A percentile compares a stretch with the other conserved stretches of the same genome.
These are phyloP conservation scores for Agrotis segetum DNA, from an alignment of 2,888 invertebrate genomes.

Conservation along the genomic window DNA sequence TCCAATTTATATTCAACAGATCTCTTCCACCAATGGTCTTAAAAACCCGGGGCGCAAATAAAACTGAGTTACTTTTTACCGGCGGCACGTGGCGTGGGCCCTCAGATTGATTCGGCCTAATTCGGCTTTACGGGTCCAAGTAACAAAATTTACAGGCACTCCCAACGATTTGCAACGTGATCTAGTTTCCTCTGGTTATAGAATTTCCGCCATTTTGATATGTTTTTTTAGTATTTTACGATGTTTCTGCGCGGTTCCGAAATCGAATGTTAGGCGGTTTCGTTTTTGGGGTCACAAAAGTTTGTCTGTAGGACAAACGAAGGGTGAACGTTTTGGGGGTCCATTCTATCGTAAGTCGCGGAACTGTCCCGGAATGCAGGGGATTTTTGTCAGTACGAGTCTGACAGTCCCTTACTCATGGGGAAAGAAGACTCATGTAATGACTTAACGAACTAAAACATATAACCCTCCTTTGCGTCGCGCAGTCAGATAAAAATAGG, in stretches of 20 bases:
- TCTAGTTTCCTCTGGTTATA: constrained; percentile 55
- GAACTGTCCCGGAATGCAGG: no score
- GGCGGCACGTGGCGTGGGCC: constrained; percentile 61
- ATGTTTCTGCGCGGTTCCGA: constrained; percentile 12
- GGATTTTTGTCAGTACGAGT: no score
- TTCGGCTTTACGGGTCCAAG: constrained; percentile 52
- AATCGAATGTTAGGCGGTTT: constrained; percentile 18
- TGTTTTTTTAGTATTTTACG: constrained; percentile 36
- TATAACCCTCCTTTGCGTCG: no score
- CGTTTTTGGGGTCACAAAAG: neutral
- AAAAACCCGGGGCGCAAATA: constrained; percentile 52
- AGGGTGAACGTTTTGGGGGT: no score
- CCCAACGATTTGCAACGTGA: constrained; percentile 55
- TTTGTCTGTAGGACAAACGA: no score
- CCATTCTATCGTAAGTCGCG: no score
- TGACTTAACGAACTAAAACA: no score
- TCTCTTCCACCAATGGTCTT: constrained; percentile 34
- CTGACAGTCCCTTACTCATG: no score
- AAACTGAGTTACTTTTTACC: constrained; percentile 55
- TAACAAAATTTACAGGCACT: constrained; percentile 66
- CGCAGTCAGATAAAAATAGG: no score
- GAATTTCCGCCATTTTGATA: constrained; percentile 48
- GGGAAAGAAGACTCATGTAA: no score
- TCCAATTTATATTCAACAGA: constrained; percentile 59
- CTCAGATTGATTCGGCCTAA: constrained; percentile 62